Conservation (phyloP, 1,140 invertebrate genomes). For the Rhopalosiphum padi region DNA sequence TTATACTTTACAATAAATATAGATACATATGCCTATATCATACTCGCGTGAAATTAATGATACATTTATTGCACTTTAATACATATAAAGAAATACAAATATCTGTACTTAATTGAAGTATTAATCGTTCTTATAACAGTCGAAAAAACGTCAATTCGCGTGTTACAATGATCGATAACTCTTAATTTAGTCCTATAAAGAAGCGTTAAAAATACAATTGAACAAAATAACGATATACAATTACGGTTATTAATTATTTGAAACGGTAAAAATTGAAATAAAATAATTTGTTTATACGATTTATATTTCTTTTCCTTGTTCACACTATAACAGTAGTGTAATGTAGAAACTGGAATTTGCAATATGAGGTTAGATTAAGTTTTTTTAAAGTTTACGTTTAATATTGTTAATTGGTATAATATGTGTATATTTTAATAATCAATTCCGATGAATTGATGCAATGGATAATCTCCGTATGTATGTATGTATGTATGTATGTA, state of each 20-base stretch:
- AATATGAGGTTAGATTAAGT: no score
- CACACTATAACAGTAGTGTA: neutral
- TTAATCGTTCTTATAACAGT: neutral
- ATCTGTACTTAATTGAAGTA: neutral
- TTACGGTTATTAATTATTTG: neutral
- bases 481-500: neutral
- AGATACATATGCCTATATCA: no score
- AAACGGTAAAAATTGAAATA: neutral
- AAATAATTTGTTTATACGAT: neutral
- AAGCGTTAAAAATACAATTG: slow-evolving; percentile 1
- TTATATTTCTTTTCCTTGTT: neutral
- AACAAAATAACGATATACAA: neutral
- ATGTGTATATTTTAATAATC: neutral
- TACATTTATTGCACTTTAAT: neutral
- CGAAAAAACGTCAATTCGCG: neutral
- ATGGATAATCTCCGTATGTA: neutral
- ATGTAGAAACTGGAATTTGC: no score
- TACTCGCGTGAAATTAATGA: neutral
- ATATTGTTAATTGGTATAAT: neutral
- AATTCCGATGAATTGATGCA: neutral
- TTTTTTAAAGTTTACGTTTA: neutral
- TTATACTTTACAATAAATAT: no score
- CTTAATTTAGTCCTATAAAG: neutral
- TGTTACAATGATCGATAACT: neutral
- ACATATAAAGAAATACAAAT: neutral